A percentile compares a stretch with the other conserved stretches of the same genome.
Evolutionary conservation across 1,140 invertebrate genomes (phyloP).

Genomic region (Zaprionus kolodkinae): DNA sequence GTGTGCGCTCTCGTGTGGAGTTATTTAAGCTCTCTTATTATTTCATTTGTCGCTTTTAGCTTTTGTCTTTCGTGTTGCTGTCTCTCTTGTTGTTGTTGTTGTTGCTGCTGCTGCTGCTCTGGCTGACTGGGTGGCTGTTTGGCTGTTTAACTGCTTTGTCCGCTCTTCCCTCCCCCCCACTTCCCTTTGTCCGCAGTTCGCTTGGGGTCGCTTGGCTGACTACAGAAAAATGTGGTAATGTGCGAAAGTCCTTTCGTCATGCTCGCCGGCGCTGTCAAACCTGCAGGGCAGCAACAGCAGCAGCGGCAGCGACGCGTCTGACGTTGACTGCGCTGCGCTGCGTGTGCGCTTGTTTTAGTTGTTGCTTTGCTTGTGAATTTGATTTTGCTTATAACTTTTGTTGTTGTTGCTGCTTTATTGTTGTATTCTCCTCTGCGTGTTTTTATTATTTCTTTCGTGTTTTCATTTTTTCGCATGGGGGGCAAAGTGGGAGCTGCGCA

Average conservation of each 20-base stretch:
- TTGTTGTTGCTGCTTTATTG: slow-evolving; percentile 22
- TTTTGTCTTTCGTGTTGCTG: slow-evolving; percentile 80
- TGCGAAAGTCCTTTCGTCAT: slow-evolving; percentile 83
- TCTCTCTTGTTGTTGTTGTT: slow-evolving; percentile 25
- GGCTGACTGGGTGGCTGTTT: slow-evolving; percentile 68
- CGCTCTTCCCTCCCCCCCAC: not conserved
- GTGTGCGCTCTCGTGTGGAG: slow-evolving; percentile 69
- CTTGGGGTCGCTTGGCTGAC: slow-evolving; percentile 40
- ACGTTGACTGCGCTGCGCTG: slow-evolving; percentile 29
- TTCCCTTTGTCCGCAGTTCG: not conserved
- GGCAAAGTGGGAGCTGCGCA: slow-evolving; percentile 54
- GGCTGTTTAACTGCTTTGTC: slow-evolving; percentile 51
- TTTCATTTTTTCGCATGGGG: slow-evolving; percentile 45
- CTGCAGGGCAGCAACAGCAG: slow-evolving; percentile 39
- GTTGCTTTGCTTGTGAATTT: slow-evolving; percentile 62
- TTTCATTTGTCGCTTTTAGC: slow-evolving; percentile 83
- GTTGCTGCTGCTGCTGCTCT: slow-evolving; percentile 37
- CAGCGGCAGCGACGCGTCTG: slow-evolving; percentile 13
- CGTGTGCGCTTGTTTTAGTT: slow-evolving; percentile 39
- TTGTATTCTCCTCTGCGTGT: not conserved
- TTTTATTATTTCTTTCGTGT: slow-evolving; percentile 28
- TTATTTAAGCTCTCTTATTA: slow-evolving; percentile 83
- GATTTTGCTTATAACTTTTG: slow-evolving; percentile 74
- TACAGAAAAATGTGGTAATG: slow-evolving; percentile 74
- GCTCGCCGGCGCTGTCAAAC: slow-evolving; percentile 62